Percentiles rank a stretch among this genome's conserved stretches.
Conservation (phyloP, 2,888 invertebrate genomes). For the Spicauda simplicius region DNA sequence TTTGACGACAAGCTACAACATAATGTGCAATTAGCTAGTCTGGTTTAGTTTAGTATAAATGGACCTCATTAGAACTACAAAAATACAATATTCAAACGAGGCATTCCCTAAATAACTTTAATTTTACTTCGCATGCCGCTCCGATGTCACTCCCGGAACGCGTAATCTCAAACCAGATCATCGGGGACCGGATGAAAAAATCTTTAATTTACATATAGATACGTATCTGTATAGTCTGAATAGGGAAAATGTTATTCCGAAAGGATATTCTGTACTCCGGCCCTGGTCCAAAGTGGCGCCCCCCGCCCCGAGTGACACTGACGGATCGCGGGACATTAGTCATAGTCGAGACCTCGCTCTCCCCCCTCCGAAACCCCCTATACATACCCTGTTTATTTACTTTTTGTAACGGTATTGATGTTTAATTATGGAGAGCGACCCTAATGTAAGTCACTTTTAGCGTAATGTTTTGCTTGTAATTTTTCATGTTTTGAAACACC, state of each 20-base stretch:
- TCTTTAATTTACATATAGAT: slow-evolving; percentile 77
- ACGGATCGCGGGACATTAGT: slow-evolving; percentile 89
- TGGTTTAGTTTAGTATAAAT: too few relatives aligned
- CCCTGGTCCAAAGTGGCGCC: slow-evolving; percentile 75
- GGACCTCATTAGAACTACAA: not conserved
- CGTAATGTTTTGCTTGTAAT: slow-evolving; percentile 72
- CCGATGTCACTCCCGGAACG: slow-evolving; percentile 34
- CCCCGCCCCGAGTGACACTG: slow-evolving; percentile 86
- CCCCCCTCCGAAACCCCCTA: slow-evolving; percentile 70
- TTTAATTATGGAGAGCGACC: slow-evolving; percentile 81
- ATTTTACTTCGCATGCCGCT: slow-evolving; percentile 17
- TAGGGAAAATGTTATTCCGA: slow-evolving; percentile 78
- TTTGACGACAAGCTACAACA: not conserved
- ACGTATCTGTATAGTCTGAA: slow-evolving; percentile 65
- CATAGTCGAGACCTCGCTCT: slow-evolving; percentile 85
- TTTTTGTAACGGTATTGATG: slow-evolving; percentile 85
- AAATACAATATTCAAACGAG: not conserved
- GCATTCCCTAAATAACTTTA: slow-evolving; percentile 12
- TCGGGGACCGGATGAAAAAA: slow-evolving; percentile 53
- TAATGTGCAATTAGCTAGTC: not conserved
- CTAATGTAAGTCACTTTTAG: slow-evolving; percentile 76
- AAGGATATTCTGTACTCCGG: slow-evolving; percentile 72
- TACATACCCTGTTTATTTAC: slow-evolving; percentile 83
- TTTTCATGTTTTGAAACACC: slow-evolving; percentile 51
- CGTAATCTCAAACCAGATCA: slow-evolving; percentile 40